Conservation (phyloP, 2,888 invertebrate genomes). For the Luffia ferchaultella region DNA sequence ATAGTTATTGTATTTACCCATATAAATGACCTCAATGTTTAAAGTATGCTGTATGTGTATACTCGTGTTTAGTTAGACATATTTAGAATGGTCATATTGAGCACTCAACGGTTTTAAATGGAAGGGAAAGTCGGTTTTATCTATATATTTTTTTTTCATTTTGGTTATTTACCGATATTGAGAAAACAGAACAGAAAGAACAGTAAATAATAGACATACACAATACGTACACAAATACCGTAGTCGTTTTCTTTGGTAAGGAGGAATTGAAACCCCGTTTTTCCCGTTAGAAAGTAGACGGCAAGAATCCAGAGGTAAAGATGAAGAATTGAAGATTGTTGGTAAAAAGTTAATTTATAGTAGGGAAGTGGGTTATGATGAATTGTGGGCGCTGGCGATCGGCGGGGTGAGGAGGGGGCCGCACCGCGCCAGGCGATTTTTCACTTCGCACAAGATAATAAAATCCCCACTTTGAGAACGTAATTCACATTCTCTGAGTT, state of each 20-base stretch:
- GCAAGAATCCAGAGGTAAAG: neutral
- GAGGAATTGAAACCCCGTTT: neutral
- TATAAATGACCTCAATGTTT: too few species aligned
- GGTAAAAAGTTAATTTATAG: neutral
- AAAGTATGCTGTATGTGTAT: too few species aligned
- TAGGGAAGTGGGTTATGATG: neutral
- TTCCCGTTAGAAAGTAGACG: neutral
- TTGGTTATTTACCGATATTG: too few species aligned
- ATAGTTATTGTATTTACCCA: too few species aligned
- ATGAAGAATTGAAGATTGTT: neutral
- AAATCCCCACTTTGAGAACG: conserved; percentile 52
- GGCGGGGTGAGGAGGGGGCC: neutral
- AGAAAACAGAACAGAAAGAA: too few species aligned
- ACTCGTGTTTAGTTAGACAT: too few species aligned
- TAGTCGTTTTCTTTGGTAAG: neutral
- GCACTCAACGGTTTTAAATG: too few species aligned
- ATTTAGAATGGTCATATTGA: too few species aligned
- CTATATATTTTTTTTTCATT: too few species aligned
- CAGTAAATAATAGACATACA: too few species aligned
- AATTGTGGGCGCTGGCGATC: neutral
- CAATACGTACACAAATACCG: too few species aligned
- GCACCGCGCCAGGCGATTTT: conserved; percentile 1
- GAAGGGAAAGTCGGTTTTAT: too few species aligned
- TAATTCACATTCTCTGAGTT: conserved; percentile 50
- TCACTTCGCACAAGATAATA: conserved; percentile 32